These are phyloP conservation scores for Onychomys arenicola DNA, from an alignment of 2,797 vertebrate genomes.

Conservation along the genomic window DNA sequence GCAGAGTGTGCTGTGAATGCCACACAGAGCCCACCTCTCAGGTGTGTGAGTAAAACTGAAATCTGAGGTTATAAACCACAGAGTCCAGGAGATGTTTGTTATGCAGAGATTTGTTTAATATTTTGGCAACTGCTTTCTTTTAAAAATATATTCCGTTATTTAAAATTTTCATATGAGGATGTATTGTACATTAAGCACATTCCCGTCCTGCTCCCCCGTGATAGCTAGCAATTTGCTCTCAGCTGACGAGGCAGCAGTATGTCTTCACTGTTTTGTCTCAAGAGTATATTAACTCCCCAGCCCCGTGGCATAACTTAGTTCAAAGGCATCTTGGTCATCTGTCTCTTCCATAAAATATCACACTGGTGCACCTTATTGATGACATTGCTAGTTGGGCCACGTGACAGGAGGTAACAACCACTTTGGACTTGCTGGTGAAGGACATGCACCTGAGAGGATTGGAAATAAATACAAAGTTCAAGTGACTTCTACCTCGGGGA, in stretches of 20 bases:
- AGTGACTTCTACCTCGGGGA: background rate
- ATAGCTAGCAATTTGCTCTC: background rate
- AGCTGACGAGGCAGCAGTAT: background rate
- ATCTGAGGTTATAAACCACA: background rate
- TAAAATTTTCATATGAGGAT: background rate
- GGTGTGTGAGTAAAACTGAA: background rate
- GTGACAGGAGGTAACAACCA: background rate
- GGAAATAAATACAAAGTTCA: background rate
- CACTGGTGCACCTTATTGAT: background rate
- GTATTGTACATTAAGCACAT: background rate
- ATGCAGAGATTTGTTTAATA: background rate
- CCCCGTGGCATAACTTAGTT: background rate
- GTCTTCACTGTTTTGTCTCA: background rate
- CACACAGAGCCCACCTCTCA: background rate
- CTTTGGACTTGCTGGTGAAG: too few species aligned
- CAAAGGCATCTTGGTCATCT: background rate
- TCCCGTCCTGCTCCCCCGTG: too few species aligned
- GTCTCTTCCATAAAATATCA: background rate
- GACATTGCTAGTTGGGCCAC: background rate
- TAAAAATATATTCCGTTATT: background rate
- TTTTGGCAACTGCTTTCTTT: background rate
- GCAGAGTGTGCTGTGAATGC: background rate
- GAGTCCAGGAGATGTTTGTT: background rate
- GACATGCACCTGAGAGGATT: background rate
- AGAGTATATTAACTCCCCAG: too few species aligned